phyloP scores from a whole-genome alignment of 2,113 vertebrate species.

The Crotalus helleri region DNA sequence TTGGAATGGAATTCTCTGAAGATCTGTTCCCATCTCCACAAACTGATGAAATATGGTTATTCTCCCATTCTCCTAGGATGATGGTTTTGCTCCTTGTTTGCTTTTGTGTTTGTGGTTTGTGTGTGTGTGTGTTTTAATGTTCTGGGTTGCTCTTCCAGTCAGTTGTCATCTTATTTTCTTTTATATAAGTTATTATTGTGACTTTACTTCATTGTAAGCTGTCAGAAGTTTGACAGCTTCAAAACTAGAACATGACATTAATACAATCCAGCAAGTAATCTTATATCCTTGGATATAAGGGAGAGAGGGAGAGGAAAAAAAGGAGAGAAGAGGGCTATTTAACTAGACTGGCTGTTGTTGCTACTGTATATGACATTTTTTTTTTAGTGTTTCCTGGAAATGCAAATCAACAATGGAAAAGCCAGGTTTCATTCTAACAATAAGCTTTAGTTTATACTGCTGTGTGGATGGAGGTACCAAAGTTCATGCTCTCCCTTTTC shows the following conservation, averaged over 20 bases:
- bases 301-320: not conserved
- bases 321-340: not conserved
- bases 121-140: not conserved
- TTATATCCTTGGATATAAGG: not conserved
- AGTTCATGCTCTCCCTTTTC: not conserved
- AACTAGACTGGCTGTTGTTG: not conserved
- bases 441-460: not conserved
- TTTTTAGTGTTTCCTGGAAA: not conserved
- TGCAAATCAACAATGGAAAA: not conserved
- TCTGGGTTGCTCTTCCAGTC: not conserved
- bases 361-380: not conserved
- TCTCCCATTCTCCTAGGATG: not conserved
- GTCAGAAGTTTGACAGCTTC: not conserved
- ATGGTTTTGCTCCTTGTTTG: not conserved
- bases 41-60: not conserved
- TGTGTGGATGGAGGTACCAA: not conserved
- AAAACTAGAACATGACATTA: not conserved
- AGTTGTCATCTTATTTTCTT: not conserved
- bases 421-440: not conserved
- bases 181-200: not conserved
- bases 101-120: not conserved
- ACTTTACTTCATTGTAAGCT: not conserved
- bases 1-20: not conserved
- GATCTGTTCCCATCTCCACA: not conserved
- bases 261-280: not conserved